Conservation (phyloP, 2,888 invertebrate genomes). For the Zygothrica quintamaculata region DNA sequence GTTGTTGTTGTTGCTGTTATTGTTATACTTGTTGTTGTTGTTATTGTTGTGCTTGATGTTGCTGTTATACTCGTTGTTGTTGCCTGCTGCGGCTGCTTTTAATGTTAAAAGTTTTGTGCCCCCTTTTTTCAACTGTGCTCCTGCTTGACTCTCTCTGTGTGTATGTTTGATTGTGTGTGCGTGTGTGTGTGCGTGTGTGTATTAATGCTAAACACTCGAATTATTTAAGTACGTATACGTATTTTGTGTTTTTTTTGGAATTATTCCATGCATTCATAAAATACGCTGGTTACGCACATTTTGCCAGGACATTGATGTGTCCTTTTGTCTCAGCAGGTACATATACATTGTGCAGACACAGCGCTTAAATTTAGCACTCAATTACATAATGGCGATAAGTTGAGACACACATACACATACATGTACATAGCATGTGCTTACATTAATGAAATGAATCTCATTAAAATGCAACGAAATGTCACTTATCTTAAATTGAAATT, state of each 20-base stretch:
- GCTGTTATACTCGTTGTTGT: conserved; percentile 27
- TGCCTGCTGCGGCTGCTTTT: conserved; percentile 54
- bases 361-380: conserved; percentile 73
- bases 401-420: too few relatives aligned
- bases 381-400: conserved; percentile 69
- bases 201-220: conserved; percentile 64
- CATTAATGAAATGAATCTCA: conserved; percentile 73
- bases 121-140: conserved; percentile 43
- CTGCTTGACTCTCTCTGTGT: conserved; percentile 29
- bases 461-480: conserved; percentile 81
- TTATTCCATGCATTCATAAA: conserved; percentile 79
- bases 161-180: too few relatives aligned
- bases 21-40: too few relatives aligned
- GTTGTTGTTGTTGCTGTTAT: conserved; percentile 25
- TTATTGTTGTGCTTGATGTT: too few relatives aligned
- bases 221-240: conserved; percentile 61
- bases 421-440: background rate
- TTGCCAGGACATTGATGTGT: conserved; percentile 39
- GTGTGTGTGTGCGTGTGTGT: too few relatives aligned
- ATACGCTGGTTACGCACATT: conserved; percentile 71
- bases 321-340: conserved; percentile 37
- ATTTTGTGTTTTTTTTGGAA: conserved; percentile 32
- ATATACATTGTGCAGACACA: conserved; percentile 61
- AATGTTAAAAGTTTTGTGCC: conserved; percentile 66
- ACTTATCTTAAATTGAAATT: conserved; percentile 79